phyloP scores from a whole-genome alignment of 2,888 invertebrate species.

The Pediacus dermestoides region DNA sequence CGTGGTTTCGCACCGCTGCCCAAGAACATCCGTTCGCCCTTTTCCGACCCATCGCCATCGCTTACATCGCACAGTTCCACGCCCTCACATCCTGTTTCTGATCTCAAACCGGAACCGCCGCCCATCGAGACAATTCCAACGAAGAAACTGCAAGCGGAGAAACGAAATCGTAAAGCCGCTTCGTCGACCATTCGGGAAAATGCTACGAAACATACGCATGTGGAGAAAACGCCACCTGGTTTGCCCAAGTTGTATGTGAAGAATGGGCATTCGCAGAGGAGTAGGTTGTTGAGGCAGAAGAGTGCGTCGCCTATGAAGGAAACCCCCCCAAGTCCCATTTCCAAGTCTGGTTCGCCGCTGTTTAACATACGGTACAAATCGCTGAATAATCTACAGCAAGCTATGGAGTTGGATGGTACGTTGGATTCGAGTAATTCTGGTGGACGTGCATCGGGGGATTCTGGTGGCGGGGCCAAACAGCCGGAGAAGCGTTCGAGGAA shows the following conservation, averaged over 20 bases:
- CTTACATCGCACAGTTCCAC: slow-evolving; percentile 50
- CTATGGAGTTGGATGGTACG: slow-evolving; percentile 71
- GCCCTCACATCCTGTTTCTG: slow-evolving; percentile 36
- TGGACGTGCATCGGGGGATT: slow-evolving; percentile 81
- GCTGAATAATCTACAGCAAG: slow-evolving; percentile 68
- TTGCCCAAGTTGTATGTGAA: slow-evolving; percentile 78
- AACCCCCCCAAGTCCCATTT: slow-evolving; percentile 61
- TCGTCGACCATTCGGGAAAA: slow-evolving; percentile 52
- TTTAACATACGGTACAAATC: slow-evolving; percentile 73
- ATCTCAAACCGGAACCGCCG: slow-evolving; percentile 78
- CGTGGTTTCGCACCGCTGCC: slow-evolving; percentile 88
- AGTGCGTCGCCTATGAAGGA: slow-evolving; percentile 71
- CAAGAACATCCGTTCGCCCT: slow-evolving; percentile 70
- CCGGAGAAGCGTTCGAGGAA: slow-evolving; percentile 80
- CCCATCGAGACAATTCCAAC: slow-evolving; percentile 90
- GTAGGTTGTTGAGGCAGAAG: slow-evolving; percentile 66
- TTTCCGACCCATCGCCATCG: slow-evolving; percentile 53
- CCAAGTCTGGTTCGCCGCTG: slow-evolving; percentile 70
- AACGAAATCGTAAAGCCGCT: slow-evolving; percentile 68
- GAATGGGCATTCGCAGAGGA: slow-evolving; percentile 65
- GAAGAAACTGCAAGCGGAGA: slow-evolving; percentile 71
- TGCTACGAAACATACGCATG: slow-evolving; percentile 47
- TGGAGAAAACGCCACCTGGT: slow-evolving; percentile 59
- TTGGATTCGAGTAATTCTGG: slow-evolving; percentile 87
- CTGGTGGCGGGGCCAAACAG: slow-evolving; percentile 68